These are phyloP conservation scores for Epinephelus moara DNA, from an alignment of 2,113 vertebrate species.

Conservation along the genomic window DNA sequence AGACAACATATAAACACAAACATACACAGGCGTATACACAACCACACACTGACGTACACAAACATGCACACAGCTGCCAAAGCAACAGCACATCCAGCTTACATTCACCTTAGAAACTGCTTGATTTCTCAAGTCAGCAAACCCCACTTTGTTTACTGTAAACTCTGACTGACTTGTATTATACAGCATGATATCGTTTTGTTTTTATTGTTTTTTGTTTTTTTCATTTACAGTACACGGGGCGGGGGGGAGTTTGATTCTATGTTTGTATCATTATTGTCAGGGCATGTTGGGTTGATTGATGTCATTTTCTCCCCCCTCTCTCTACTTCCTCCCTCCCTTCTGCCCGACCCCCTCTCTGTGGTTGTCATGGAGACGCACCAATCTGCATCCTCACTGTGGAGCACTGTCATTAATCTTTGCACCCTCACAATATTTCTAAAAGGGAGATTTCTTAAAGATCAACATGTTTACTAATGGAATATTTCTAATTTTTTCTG, in stretches of 20 bases:
- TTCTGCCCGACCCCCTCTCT: conserved; percentile 43
- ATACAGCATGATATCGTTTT: conserved; percentile 69
- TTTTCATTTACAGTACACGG: conserved; percentile 52
- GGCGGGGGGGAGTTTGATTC: conserved; percentile 23
- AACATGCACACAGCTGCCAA: conserved; percentile 70
- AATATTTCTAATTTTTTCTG: conserved; percentile 82
- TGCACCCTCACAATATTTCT: conserved; percentile 79
- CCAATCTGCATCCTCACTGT: conserved; percentile 74
- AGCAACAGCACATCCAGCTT: conserved; percentile 60
- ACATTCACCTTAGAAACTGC: conserved; percentile 52
- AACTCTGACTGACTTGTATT: conserved; percentile 64
- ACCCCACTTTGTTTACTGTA: conserved; percentile 60
- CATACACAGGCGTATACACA: neutral
- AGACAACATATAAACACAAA: neutral
- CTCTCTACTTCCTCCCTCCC: conserved; percentile 40
- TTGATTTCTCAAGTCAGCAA: conserved; percentile 65
- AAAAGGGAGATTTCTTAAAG: conserved; percentile 80
- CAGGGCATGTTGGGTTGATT: conserved; percentile 79
- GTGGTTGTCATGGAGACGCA: conserved; percentile 76
- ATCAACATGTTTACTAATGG: conserved; percentile 80
- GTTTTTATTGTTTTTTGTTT: conserved; percentile 19
- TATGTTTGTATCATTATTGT: conserved; percentile 70
- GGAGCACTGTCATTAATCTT: conserved; percentile 78
- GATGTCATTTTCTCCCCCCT: conserved; percentile 65
- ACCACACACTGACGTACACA: conserved; percentile 19